These are phyloP conservation scores for Chlorops oryzae DNA, from an alignment of 1,140 invertebrate genomes.

Conservation along the genomic window DNA sequence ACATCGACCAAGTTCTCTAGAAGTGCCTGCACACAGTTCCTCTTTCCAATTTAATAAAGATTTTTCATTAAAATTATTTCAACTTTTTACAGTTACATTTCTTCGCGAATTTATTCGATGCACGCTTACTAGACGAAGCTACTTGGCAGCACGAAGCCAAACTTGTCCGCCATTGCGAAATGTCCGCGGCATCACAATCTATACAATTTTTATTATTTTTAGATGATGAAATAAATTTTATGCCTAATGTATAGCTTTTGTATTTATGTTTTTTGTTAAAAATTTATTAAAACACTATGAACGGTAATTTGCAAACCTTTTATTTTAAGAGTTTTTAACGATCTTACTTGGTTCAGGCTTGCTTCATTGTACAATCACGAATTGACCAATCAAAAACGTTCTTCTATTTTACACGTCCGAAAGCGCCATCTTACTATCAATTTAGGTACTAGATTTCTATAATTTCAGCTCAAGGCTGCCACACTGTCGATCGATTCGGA, in stretches of 20 bases:
- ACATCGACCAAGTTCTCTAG: neutral
- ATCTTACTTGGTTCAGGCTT: constrained; percentile 9
- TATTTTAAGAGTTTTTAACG: constrained; percentile 7
- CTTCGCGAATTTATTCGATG: constrained; percentile 7
- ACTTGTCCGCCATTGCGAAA: constrained; percentile 9
- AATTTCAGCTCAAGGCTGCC: too few relatives aligned
- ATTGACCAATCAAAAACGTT: constrained; percentile 34
- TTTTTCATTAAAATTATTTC: constrained; percentile 7
- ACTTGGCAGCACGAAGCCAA: constrained; percentile 2
- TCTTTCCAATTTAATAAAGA: neutral
- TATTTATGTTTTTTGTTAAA: constrained; percentile 7
- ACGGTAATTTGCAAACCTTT: constrained; percentile 3
- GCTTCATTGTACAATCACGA: constrained; percentile 8
- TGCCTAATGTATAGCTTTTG: neutral
- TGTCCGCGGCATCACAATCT: neutral
- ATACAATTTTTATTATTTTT: neutral
- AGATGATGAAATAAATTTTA: constrained; percentile 3
- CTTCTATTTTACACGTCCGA: constrained; percentile 28
- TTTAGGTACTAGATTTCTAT: too few relatives aligned
- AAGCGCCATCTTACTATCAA: constrained; percentile 36
- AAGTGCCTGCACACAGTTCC: neutral
- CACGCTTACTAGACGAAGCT: constrained; percentile 7
- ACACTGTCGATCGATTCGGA: too few relatives aligned
- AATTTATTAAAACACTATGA: constrained; percentile 7
- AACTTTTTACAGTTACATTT: constrained; percentile 2